Percentiles rank a stretch among this genome's conserved stretches.
phyloP scores from a whole-genome alignment of 1,140 invertebrate genomes.

The Elymnias hypermnestra region DNA sequence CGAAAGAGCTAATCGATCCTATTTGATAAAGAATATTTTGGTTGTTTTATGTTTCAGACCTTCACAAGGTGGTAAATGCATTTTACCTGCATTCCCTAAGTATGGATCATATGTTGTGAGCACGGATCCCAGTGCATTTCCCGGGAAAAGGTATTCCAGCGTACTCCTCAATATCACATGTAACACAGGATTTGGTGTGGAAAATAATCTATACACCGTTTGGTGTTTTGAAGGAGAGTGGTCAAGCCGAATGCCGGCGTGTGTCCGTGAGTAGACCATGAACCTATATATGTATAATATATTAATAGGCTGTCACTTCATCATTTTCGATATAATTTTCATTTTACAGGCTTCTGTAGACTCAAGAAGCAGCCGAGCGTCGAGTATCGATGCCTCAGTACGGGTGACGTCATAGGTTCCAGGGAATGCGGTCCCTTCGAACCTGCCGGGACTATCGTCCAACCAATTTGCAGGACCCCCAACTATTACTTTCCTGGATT shows the following conservation, averaged over 20 bases:
- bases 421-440: constrained; percentile 29
- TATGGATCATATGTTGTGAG: constrained; percentile 30
- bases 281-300: not conserved
- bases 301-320: not conserved
- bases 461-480: constrained; percentile 30
- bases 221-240: constrained; percentile 30
- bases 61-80: constrained; percentile 22
- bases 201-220: constrained; percentile 5
- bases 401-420: constrained; percentile 17
- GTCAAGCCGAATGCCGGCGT: constrained; percentile 27
- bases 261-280: constrained; percentile 36
- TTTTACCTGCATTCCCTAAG: constrained; percentile 31
- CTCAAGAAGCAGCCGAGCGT: constrained; percentile 32
- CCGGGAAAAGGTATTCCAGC: constrained; percentile 21
- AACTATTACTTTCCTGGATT: constrained; percentile 34
- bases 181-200: constrained; percentile 21
- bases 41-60: constrained; percentile 11
- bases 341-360: constrained; percentile 35
- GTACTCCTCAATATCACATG: constrained; percentile 32
- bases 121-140: constrained; percentile 12
- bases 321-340: not conserved
- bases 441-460: constrained; percentile 32
- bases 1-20: too few relatives aligned
- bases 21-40: too few relatives aligned
- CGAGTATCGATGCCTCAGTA: constrained; percentile 32